Conservation (phyloP, 2,797 vertebrate genomes). For the Falco naumanni region DNA sequence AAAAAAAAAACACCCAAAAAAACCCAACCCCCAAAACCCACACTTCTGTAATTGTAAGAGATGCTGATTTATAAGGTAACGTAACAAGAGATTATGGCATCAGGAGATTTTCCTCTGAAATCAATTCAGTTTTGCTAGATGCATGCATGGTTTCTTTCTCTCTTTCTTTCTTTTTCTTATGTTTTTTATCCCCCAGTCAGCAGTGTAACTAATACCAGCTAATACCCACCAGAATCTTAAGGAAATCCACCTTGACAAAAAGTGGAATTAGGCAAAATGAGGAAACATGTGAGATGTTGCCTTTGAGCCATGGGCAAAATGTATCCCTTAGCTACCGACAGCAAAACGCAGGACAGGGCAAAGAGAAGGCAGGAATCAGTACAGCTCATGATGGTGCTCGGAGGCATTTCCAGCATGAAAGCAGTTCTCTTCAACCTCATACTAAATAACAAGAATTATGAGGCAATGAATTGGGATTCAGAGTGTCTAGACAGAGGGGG, state of each 20-base stretch:
- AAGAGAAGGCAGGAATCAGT: not conserved
- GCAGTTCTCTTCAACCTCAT: not conserved
- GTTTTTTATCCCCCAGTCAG: not conserved
- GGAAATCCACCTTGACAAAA: not conserved
- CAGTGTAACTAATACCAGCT: not conserved
- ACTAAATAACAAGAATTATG: not conserved
- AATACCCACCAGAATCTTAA: not conserved
- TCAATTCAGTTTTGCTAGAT: not conserved
- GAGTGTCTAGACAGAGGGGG: not conserved
- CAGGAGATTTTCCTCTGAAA: not conserved
- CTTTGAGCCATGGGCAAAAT: not conserved
- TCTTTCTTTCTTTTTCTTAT: not conserved
- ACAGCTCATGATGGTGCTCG: fast-evolving
- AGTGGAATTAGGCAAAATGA: not conserved
- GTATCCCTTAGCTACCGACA: fast-evolving
- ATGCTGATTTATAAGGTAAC: not conserved
- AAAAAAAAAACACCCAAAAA: too few species aligned
- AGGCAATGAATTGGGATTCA: not conserved
- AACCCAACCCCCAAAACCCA: too few species aligned
- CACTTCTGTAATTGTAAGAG: not conserved
- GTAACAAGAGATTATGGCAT: not conserved
- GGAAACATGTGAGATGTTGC: not conserved
- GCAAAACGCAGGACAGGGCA: not conserved
- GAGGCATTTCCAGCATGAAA: not conserved
- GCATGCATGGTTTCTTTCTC: not conserved